Base-by-base conservation (phyloP, 2,888 invertebrate genomes). In the Tholera decimalis region DNA sequence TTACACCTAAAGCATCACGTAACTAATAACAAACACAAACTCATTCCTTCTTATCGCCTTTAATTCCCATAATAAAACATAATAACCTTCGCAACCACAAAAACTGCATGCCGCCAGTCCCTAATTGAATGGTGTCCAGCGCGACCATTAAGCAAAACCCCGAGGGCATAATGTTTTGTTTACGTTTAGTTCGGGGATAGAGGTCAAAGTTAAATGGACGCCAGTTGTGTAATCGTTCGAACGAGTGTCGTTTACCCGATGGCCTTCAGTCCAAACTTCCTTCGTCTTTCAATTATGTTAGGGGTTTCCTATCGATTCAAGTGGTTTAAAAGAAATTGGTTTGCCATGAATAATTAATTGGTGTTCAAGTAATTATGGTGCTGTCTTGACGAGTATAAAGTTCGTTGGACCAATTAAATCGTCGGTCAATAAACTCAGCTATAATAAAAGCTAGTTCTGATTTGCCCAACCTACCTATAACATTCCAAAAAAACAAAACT, bases 171-270 rank as follows among this genome's bases (percentile, higher is more conserved):
- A 56, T 66, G 56, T 68, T 30, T 63, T 77, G 77, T 83, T 77
- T 68, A 77, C 66, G 61, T 67, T 66, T 73, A 44, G 64, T 73
- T 76, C 62, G 74, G 76, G 79, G 75, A 77, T 68, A 75, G 80
- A 80, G 87, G 85, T 88, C 89, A 86, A 68, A 75, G 64, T 86
- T 83, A 84, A 84, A 87, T 89, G 86, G 88, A 89, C 79, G 62
- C 73, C 77, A 62, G 83, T 85, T 94, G 93, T 91, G 92, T 92
- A 93, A 93, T 90, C 85, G 84, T 79, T 79, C 61, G 68, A 15
- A 41, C 59, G 60, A 83, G 89, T 92, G 94, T 94, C 94, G 84
- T 94, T 94, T 93, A 94, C 94, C 94, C 90, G 90, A 85, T 83
- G 92, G 89, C 93, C 93, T 93, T 93, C 92, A 87, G 84, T 79